These are phyloP conservation scores for Saccostrea echinata DNA, from an alignment of 1,140 invertebrate species.

Conservation along the genomic window DNA sequence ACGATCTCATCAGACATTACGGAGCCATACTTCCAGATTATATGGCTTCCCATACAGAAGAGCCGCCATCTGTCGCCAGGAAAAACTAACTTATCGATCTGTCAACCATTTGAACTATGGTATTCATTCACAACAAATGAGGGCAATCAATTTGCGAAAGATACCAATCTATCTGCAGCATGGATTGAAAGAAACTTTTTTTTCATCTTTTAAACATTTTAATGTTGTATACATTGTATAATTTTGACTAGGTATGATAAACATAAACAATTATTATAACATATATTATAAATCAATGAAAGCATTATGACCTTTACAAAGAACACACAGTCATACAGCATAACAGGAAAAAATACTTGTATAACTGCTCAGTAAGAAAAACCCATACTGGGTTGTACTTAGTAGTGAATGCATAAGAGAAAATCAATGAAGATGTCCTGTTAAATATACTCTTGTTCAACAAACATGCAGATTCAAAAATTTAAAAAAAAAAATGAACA, in stretches of 20 bases:
- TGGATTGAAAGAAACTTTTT: background rate
- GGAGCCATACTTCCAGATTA: background rate
- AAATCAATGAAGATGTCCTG: background rate
- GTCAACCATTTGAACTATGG: background rate
- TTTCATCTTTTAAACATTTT: background rate
- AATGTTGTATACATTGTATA: slow-evolving; percentile 2
- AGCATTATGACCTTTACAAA: background rate
- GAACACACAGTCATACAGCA: background rate
- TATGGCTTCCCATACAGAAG: background rate
- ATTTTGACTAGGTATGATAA: slow-evolving; percentile 33
- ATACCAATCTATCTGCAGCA: background rate
- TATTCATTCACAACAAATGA: background rate
- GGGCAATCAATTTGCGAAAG: background rate
- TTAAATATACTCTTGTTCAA: too few species aligned
- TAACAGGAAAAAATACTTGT: background rate
- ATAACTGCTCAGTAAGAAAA: background rate
- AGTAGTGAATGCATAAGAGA: background rate
- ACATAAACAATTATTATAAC: slow-evolving; percentile 24
- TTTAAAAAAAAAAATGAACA: too few species aligned
- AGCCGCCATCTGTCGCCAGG: background rate
- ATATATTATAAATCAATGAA: background rate
- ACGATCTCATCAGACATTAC: background rate
- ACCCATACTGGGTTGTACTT: background rate
- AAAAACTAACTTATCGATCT: background rate
- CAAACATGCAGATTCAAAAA: too few species aligned